These are phyloP conservation scores for Eumaeus atala DNA, from an alignment of 1,140 invertebrate genomes.

Conservation along the genomic window DNA sequence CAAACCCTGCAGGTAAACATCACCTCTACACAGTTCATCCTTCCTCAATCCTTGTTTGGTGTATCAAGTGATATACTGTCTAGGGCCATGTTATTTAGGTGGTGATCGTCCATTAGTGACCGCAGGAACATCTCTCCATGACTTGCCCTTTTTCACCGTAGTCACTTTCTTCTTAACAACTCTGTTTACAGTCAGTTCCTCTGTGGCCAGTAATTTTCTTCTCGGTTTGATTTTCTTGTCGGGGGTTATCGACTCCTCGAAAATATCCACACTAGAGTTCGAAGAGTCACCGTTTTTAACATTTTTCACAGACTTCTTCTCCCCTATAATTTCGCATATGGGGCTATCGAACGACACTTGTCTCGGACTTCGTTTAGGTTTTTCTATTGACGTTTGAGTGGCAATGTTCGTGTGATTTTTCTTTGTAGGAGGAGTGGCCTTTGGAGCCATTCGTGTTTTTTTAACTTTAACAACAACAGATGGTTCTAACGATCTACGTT, in stretches of 20 bases:
- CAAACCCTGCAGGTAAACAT: too few species aligned
- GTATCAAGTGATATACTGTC: too few species aligned
- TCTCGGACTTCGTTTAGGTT: constrained; percentile 35
- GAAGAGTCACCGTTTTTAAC: constrained; percentile 25
- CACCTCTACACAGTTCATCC: too few species aligned
- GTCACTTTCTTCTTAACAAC: constrained; percentile 50
- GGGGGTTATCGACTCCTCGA: constrained; percentile 57
- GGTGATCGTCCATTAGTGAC: constrained; percentile 50
- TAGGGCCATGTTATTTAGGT: constrained; percentile 30
- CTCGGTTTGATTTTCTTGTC: constrained; percentile 45
- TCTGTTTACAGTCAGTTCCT: constrained; percentile 44
- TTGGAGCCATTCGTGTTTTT: constrained; percentile 44
- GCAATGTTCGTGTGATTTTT: constrained; percentile 50
- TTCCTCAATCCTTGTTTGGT: too few species aligned
- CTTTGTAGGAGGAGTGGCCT: constrained; percentile 51
- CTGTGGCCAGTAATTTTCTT: constrained; percentile 41
- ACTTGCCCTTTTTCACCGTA: constrained; percentile 37
- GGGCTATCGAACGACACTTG: constrained; percentile 61
- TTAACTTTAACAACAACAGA: constrained; percentile 48
- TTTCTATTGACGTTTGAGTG: constrained; percentile 50
- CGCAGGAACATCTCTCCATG: constrained; percentile 48
- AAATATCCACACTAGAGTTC: constrained; percentile 57
- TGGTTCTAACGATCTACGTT: constrained; percentile 47
- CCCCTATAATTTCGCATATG: constrained; percentile 46
- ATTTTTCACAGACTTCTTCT: constrained; percentile 30